Base-by-base conservation (phyloP, 2,888 invertebrate genomes). In the Drosophila phalerata region DNA sequence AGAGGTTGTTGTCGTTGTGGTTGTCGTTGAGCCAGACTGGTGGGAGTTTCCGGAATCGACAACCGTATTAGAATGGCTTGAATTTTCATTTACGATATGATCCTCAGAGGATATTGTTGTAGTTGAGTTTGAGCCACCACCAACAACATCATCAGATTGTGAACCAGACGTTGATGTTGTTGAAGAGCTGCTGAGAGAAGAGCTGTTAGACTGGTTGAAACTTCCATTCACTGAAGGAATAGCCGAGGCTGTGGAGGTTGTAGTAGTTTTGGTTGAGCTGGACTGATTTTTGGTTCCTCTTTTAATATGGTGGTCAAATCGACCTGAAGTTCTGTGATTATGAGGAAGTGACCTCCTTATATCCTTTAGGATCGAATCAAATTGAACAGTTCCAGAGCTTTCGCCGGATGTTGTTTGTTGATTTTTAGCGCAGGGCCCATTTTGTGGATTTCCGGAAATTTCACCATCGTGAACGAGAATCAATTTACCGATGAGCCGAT, bases 401-500 rank as follows among this genome's bases (percentile, higher is more conserved):
- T 37, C n/a, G 2, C 13, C 47, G 11, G 64, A 42, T 30, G 45
- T 22, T 28, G 28, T 40, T 34, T 60, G 47, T 28, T 61, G 75
- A 30, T 69, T 65, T 32, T 85, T 52, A 22, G 65, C 70, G 77
- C 82, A 83, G 13, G 79, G 73, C 1, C 65, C 68, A 37, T 57
- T 67, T 6, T 82, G 76, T 5, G 62, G 55, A 38, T 67, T 78
- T 52, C 72, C 85, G n/a, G 69, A 34, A 38, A 82, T 37, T 67
- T 82, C 73, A 17, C 63, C 73, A 37, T 88, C 82, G 34, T 83
- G 62, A 15, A 53, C 25, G 2, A 85, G 53, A 48, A 88, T 17
- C 5, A 83, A 38, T 53, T 82, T 83, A 34, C 82, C 88, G 48
- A 83, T 85, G 5, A 83, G 77, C 49, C 82, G 68, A 63, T 83